Conservation (phyloP, 2,888 invertebrate genomes). For the Didymodactylos carnosus region DNA sequence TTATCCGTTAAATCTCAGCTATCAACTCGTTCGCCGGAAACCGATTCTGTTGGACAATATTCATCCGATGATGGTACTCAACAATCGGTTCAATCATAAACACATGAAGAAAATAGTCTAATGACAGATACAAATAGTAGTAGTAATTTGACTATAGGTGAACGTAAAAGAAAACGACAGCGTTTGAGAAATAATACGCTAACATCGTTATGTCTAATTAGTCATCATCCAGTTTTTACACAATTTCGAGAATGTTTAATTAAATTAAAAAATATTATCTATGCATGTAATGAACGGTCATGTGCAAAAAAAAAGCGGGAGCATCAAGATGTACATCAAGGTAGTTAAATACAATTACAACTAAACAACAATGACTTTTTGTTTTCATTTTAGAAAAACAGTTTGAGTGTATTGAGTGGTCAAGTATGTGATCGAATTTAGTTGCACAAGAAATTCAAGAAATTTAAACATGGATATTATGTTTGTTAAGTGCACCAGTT, state of each 20-base stretch:
- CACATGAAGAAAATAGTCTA: constrained; percentile 18
- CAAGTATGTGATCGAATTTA: constrained; percentile 31
- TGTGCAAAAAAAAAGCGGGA: constrained; percentile 55
- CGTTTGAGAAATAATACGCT: constrained; percentile 58
- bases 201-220: constrained; percentile 85
- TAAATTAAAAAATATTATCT: constrained; percentile 79
- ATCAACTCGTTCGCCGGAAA: too few relatives aligned
- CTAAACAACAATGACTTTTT: neutral
- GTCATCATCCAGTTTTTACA: constrained; percentile 96
- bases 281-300: constrained; percentile 77
- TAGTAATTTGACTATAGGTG: neutral
- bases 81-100: neutral
- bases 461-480: constrained; percentile 94
- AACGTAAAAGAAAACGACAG: constrained; percentile 6
- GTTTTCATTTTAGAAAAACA: constrained; percentile 49
- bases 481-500: constrained; percentile 82
- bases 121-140: neutral
- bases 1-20: too few relatives aligned
- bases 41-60: constrained; percentile 16
- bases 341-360: too few relatives aligned
- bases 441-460: constrained; percentile 86
- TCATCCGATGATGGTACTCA: neutral
- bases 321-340: constrained; percentile 24
- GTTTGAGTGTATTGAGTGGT: constrained; percentile 74
- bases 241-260: constrained; percentile 92